Conservation (phyloP, 2,888 invertebrate genomes). For the Drosophila barbarae region DNA sequence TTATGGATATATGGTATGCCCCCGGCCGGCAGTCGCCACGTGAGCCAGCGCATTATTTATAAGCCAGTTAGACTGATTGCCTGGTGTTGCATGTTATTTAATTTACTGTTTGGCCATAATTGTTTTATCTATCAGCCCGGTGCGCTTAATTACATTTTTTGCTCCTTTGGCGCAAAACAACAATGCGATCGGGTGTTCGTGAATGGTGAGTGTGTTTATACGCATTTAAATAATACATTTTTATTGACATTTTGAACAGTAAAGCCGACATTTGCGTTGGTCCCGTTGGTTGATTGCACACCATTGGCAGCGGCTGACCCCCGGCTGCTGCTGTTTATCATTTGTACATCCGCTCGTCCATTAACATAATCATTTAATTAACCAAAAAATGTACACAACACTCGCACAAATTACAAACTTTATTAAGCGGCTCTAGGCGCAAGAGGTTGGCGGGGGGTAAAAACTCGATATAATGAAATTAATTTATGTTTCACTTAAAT, state of each 20-base stretch:
- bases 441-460: not conserved
- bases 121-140: constrained; percentile 66
- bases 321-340: constrained; percentile 42
- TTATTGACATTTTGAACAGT: constrained; percentile 73
- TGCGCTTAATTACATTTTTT: constrained; percentile 58
- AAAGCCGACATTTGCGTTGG: constrained; percentile 70
- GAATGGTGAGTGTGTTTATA: constrained; percentile 22
- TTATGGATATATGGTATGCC: not conserved
- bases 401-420: constrained; percentile 44
- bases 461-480: constrained; percentile 50
- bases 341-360: constrained; percentile 67
- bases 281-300: constrained; percentile 62
- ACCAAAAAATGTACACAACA: constrained; percentile 59
- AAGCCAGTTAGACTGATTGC: constrained; percentile 54
- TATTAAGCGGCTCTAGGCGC: constrained; percentile 48
- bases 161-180: constrained; percentile 45
- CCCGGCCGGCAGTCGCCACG: constrained; percentile 17
- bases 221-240: constrained; percentile 70
- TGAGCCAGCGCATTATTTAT: constrained; percentile 51
- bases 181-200: constrained; percentile 35
- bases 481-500: constrained; percentile 71
- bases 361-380: constrained; percentile 76
- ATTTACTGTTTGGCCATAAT: constrained; percentile 63
- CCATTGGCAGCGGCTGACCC: constrained; percentile 45
- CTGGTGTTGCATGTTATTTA: constrained; percentile 56